Percentiles rank a stretch among this genome's conserved stretches.
phyloP scores from a whole-genome alignment of 1,140 invertebrate species.

The Drosophila sturtevanti region DNA sequence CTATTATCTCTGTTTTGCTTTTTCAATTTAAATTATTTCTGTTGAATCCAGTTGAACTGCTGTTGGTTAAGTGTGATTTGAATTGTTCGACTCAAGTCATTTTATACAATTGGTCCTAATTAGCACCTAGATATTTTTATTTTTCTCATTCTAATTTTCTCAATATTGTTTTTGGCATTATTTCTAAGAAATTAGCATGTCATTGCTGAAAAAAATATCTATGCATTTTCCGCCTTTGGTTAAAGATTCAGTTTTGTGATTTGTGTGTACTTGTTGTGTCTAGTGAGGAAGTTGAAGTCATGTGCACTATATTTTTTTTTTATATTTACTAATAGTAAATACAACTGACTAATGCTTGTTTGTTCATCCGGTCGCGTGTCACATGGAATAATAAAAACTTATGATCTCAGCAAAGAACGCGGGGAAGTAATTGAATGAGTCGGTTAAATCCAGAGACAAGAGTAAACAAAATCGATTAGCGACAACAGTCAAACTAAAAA shows the following conservation, averaged over 20 bases:
- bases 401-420: conserved; percentile 47
- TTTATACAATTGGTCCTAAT: conserved; percentile 65
- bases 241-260: background rate
- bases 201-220: conserved; percentile 38
- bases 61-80: conserved; percentile 37
- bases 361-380: conserved; percentile 60
- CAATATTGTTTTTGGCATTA: conserved; percentile 58
- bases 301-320: no score
- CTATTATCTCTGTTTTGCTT: background rate
- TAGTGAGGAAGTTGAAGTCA: conserved; percentile 44
- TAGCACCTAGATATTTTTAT: conserved; percentile 44
- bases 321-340: conserved; percentile 30
- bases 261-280: conserved; percentile 1
- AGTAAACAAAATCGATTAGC: background rate
- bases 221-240: conserved; percentile 39
- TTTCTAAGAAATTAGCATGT: conserved; percentile 53
- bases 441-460: background rate
- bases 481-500: background rate
- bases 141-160: conserved; percentile 58
- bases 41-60: conserved; percentile 24
- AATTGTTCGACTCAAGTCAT: conserved; percentile 16
- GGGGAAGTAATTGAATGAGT: background rate
- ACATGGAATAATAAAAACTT: conserved; percentile 38
- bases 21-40: no score
- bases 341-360: conserved; percentile 54